Percentiles rank a stretch among this genome's conserved stretches.
Evolutionary conservation across 2,113 vertebrate species (phyloP).

Genomic region (Rhizomys pruinosus): DNA sequence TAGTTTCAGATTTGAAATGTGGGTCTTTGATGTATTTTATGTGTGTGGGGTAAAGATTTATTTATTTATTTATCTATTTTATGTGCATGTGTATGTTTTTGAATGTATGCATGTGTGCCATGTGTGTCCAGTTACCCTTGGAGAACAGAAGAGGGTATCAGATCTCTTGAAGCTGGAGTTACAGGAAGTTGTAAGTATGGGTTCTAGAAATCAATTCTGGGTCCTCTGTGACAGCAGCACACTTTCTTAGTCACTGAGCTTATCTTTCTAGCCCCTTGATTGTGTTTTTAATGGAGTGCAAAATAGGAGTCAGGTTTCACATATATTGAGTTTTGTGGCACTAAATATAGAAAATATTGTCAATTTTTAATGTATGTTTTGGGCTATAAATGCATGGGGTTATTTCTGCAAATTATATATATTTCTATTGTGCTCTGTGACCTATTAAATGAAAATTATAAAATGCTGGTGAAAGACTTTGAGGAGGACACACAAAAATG

Average conservation of each 20-base stretch:
- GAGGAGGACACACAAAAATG: background rate
- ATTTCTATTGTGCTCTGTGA: background rate
- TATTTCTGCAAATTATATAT: background rate
- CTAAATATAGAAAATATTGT: too few species aligned
- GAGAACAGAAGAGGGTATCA: too few species aligned
- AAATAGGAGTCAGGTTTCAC: too few species aligned
- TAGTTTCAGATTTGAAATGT: background rate
- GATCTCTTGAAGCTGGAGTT: background rate
- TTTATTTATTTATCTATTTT: background rate
- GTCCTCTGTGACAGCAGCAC: background rate
- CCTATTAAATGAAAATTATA: background rate
- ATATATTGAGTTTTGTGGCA: background rate
- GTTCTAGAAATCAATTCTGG: background rate
- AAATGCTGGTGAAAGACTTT: background rate
- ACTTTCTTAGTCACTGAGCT: background rate
- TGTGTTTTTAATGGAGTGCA: background rate
- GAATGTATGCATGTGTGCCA: background rate
- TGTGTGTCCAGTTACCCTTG: too few species aligned
- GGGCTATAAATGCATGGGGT: background rate
- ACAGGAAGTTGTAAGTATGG: background rate
- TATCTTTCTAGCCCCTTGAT: background rate
- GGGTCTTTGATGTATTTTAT: background rate
- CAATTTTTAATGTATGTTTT: background rate
- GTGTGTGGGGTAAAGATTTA: background rate
- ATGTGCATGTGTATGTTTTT: background rate